Evolutionary conservation across 2,888 invertebrate species (phyloP).

Genomic region (Mesoligia furuncula): DNA sequence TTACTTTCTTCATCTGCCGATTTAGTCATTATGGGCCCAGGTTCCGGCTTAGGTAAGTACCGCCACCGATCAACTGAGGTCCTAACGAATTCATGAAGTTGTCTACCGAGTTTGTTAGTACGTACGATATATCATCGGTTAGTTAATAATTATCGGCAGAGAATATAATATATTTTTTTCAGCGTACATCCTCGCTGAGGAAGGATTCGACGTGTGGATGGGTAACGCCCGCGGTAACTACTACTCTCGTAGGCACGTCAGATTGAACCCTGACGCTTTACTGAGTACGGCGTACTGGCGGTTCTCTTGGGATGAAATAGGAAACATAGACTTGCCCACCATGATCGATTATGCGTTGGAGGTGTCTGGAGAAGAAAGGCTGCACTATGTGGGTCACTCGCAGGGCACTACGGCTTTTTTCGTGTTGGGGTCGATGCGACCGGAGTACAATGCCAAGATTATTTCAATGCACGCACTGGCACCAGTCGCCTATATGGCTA

Average conservation of each 20-base stretch:
- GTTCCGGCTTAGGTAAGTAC: slow-evolving; percentile 91
- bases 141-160: background rate
- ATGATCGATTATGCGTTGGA: slow-evolving; percentile 94
- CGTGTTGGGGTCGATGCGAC: slow-evolving; percentile 91
- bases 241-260: slow-evolving; percentile 91
- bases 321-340: slow-evolving; percentile 94
- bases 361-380: slow-evolving; percentile 88
- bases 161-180: slow-evolving; percentile 48
- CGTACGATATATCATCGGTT: too few species aligned
- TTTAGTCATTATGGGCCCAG: slow-evolving; percentile 93
- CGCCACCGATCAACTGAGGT: background rate
- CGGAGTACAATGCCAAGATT: slow-evolving; percentile 92
- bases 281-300: slow-evolving; percentile 90
- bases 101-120: background rate
- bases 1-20: slow-evolving; percentile 93
- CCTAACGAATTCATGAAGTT: background rate
- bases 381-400: slow-evolving; percentile 96
- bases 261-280: slow-evolving; percentile 79
- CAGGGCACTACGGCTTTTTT: slow-evolving; percentile 92
- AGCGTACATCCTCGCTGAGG: slow-evolving; percentile 91
- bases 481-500: slow-evolving; percentile 92
- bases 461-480: slow-evolving; percentile 92
- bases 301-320: slow-evolving; percentile 96
- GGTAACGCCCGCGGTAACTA: slow-evolving; percentile 94
- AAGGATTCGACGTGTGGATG: slow-evolving; percentile 95